A percentile compares a stretch with the other conserved stretches of the same genome.
Evolutionary conservation across 2,888 invertebrate genomes (phyloP).

Genomic region (Pyralis farinalis): DNA sequence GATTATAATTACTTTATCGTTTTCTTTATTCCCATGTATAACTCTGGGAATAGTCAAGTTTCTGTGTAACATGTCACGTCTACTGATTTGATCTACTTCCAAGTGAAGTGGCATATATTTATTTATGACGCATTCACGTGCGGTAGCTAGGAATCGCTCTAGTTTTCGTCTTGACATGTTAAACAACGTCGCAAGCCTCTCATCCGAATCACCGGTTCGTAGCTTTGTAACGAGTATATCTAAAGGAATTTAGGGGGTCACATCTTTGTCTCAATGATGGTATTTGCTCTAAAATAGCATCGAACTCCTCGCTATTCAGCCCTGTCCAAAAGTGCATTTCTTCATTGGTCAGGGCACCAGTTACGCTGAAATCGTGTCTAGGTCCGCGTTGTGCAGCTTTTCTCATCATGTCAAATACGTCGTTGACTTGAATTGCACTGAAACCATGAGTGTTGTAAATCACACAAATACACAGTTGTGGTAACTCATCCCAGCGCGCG

Average conservation of each 20-base stretch:
- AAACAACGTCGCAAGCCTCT: slow-evolving; percentile 17
- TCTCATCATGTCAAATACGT: slow-evolving; percentile 13
- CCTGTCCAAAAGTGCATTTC: slow-evolving; percentile 12
- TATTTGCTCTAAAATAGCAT: background rate
- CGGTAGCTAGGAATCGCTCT: slow-evolving; percentile 10
- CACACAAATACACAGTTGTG: slow-evolving; percentile 13
- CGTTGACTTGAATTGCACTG: slow-evolving; percentile 5
- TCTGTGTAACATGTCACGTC: slow-evolving; percentile 7
- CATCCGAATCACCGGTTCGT: slow-evolving; percentile 18
- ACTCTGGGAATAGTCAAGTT: slow-evolving; percentile 8
- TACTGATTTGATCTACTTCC: slow-evolving; percentile 11
- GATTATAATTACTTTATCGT: slow-evolving; percentile 8
- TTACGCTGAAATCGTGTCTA: slow-evolving; percentile 9
- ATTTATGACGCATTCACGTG: slow-evolving; percentile 13
- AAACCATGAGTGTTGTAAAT: slow-evolving; percentile 15
- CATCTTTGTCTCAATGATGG: slow-evolving; percentile 1
- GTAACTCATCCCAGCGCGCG: slow-evolving; percentile 13
- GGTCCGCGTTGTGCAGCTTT: slow-evolving; percentile 10
- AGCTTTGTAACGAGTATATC: slow-evolving; percentile 13
- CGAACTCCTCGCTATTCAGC: slow-evolving; percentile 6
- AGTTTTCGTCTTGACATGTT: slow-evolving; percentile 14
- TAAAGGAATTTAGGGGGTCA: slow-evolving; percentile 12
- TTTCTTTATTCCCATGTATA: slow-evolving; percentile 13
- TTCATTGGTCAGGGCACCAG: slow-evolving; percentile 9
- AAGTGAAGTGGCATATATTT: slow-evolving; percentile 14